Evolutionary conservation across 1,140 invertebrate species (phyloP).

Genomic region (Drosophila asahinai): DNA sequence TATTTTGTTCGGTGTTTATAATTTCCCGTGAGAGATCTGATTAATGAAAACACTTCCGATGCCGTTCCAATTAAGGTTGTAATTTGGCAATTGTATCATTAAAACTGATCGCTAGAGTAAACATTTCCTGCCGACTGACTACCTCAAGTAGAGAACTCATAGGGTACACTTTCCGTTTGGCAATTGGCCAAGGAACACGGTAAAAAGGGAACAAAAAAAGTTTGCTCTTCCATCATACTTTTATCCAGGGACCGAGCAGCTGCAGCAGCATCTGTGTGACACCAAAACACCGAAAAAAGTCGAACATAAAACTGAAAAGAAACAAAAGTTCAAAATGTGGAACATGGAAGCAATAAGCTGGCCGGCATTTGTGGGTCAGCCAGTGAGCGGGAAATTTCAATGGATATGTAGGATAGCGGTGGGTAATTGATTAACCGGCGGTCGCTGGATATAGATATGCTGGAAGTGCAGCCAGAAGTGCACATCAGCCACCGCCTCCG

Average conservation of each 20-base stretch:
- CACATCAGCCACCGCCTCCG: background rate
- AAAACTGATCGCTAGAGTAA: background rate
- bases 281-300: slow-evolving; percentile 12
- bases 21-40: slow-evolving; percentile 28
- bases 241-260: slow-evolving; percentile 24
- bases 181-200: slow-evolving; percentile 32
- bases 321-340: slow-evolving; percentile 37
- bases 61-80: slow-evolving; percentile 26
- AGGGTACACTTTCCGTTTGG: slow-evolving; percentile 27
- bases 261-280: slow-evolving; percentile 47
- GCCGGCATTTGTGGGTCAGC: slow-evolving; percentile 35
- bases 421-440: slow-evolving; percentile 45
- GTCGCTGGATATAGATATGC: slow-evolving; percentile 9
- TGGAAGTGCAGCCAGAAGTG: slow-evolving; percentile 26
- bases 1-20: slow-evolving; percentile 2
- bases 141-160: slow-evolving; percentile 10
- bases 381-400: slow-evolving; percentile 23
- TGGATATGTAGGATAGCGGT: slow-evolving; percentile 14
- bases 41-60: slow-evolving; percentile 41
- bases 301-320: slow-evolving; percentile 15
- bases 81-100: slow-evolving; percentile 22
- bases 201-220: slow-evolving; percentile 5
- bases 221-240: slow-evolving; percentile 37
- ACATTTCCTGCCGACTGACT: background rate
- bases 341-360: slow-evolving; percentile 46